A percentile compares a stretch with the other conserved stretches of the same genome.
Conservation (phyloP, 2,797 vertebrate species). For the Typhlichthys eigenmanni region DNA sequence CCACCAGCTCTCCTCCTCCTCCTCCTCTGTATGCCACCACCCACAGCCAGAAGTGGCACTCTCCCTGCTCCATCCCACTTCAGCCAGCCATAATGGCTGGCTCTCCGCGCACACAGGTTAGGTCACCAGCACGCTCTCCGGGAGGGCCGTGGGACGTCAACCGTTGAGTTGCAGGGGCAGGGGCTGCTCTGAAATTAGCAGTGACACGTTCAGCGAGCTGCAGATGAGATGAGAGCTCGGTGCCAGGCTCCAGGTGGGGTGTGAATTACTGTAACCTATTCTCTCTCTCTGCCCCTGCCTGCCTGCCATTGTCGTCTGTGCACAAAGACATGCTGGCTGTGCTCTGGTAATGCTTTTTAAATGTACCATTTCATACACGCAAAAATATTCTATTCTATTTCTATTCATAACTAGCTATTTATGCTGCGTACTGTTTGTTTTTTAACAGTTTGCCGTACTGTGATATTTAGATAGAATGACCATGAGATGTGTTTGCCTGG, state of each 20-base stretch:
- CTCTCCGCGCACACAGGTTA: slow-evolving; percentile 43
- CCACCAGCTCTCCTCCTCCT: slow-evolving; percentile 5
- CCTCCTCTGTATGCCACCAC: slow-evolving; percentile 51
- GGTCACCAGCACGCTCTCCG: slow-evolving; percentile 36
- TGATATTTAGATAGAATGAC: slow-evolving; percentile 56
- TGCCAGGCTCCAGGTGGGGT: slow-evolving; percentile 22
- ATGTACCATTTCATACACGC: no score
- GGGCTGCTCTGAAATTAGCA: slow-evolving; percentile 52
- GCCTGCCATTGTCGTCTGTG: no score
- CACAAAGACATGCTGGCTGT: no score
- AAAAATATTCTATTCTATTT: not conserved
- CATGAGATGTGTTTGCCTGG: slow-evolving; percentile 52
- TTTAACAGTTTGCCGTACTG: not conserved
- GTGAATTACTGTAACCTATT: slow-evolving; percentile 38
- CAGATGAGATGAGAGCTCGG: slow-evolving; percentile 42
- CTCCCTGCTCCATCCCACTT: slow-evolving; percentile 67
- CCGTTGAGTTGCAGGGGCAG: slow-evolving; percentile 27
- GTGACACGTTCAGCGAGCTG: slow-evolving; percentile 45
- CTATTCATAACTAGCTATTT: not conserved
- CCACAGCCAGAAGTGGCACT: slow-evolving; percentile 62
- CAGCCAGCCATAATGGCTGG: slow-evolving; percentile 58
- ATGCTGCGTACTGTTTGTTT: not conserved
- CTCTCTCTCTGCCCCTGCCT: slow-evolving; percentile 17
- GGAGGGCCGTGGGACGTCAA: slow-evolving; percentile 43
- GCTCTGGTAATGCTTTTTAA: no score